Conservation (phyloP, 2,888 invertebrate species). For the Branchipolynoe longqiensis region DNA sequence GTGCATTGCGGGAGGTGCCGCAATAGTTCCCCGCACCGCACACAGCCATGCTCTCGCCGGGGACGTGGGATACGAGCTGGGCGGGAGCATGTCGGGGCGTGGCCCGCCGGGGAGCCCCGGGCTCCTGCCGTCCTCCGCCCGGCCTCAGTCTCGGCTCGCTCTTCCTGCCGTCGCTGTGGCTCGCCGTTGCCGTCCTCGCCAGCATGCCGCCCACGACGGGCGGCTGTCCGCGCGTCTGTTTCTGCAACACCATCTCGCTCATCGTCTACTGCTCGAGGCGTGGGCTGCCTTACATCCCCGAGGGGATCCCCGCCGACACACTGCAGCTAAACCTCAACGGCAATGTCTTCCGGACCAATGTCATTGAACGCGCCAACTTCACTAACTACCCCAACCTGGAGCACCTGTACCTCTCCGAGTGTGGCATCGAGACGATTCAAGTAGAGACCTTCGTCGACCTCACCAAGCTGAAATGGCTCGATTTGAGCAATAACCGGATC, state of each 20-base stretch:
- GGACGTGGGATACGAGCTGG: constrained; percentile 47
- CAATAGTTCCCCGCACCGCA: neutral
- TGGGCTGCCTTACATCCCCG: constrained; percentile 75
- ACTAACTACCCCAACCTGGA: constrained; percentile 74
- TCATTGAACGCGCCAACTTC: constrained; percentile 76
- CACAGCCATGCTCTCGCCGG: constrained; percentile 24
- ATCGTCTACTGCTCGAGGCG: constrained; percentile 79
- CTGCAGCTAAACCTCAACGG: constrained; percentile 78
- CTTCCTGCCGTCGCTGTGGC: neutral
- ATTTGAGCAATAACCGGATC: constrained; percentile 79
- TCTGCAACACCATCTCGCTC: constrained; percentile 77
- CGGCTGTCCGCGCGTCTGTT: constrained; percentile 77
- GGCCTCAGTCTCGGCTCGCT: constrained; percentile 13
- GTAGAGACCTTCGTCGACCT: constrained; percentile 79
- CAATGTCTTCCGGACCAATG: constrained; percentile 75
- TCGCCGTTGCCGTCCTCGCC: neutral
- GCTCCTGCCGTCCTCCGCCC: neutral
- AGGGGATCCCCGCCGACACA: constrained; percentile 76
- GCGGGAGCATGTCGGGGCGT: neutral
- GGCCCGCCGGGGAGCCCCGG: neutral
- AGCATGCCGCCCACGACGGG: constrained; percentile 1
- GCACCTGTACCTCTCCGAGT: constrained; percentile 79
- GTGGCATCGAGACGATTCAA: constrained; percentile 77
- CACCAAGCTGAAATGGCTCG: constrained; percentile 77
- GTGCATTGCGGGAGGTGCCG: neutral